Evolutionary conservation across 2,797 vertebrate genomes (phyloP).

Genomic region (Pseudochaenichthys georgianus): DNA sequence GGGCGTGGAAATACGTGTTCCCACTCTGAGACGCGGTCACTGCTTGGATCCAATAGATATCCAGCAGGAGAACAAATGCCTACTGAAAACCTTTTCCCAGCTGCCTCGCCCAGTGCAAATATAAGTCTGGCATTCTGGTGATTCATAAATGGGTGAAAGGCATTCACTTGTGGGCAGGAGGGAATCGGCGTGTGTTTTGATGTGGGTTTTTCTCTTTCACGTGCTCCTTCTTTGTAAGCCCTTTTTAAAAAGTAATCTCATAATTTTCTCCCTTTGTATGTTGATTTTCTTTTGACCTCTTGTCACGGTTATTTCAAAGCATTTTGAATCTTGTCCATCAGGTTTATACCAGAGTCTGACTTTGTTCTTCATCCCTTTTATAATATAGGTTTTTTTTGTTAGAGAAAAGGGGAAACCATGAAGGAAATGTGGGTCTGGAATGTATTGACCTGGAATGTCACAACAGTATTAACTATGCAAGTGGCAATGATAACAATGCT

Average conservation of each 20-base stretch:
- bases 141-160: slow-evolving; percentile 68
- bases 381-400: slow-evolving; percentile 9
- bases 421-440: slow-evolving; percentile 61
- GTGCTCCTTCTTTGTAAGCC: slow-evolving; percentile 24
- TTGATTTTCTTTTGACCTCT: slow-evolving; percentile 23
- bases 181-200: slow-evolving; percentile 48
- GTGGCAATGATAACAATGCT: slow-evolving; percentile 70
- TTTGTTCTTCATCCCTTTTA: not conserved
- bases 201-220: slow-evolving; percentile 43
- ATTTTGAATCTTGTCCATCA: slow-evolving; percentile 25
- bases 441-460: slow-evolving; percentile 75
- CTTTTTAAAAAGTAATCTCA: slow-evolving; percentile 28
- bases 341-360: slow-evolving; percentile 10
- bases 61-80: slow-evolving; percentile 45
- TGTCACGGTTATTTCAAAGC: slow-evolving; percentile 24
- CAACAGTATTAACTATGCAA: slow-evolving; percentile 68
- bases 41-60: slow-evolving; percentile 33
- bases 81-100: slow-evolving; percentile 32
- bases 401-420: slow-evolving; percentile 25
- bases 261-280: slow-evolving; percentile 11
- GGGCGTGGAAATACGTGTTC: slow-evolving; percentile 13
- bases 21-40: slow-evolving; percentile 28
- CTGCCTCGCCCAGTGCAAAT: slow-evolving; percentile 73
- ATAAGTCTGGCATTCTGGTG: slow-evolving; percentile 64
- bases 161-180: slow-evolving; percentile 50